phyloP scores from a whole-genome alignment of 2,888 invertebrate species.

The Mystacides longicornis region DNA sequence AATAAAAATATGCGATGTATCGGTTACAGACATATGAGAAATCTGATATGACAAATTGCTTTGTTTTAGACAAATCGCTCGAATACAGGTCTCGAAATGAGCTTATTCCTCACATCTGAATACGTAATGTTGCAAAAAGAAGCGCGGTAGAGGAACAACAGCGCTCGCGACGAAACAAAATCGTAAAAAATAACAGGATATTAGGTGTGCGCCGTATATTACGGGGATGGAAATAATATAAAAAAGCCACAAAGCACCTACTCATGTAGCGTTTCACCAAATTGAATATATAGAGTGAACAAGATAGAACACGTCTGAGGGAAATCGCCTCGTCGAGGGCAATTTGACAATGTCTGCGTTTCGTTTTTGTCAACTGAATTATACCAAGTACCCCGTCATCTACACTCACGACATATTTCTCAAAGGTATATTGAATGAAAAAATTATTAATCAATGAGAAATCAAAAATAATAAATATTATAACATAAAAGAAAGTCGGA shows the following conservation, averaged over 20 bases:
- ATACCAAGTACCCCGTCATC: too few relatives aligned
- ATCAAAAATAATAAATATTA: too few relatives aligned
- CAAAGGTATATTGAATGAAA: too few relatives aligned
- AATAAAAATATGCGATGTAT: too few relatives aligned
- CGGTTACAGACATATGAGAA: too few relatives aligned
- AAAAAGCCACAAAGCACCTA: neutral
- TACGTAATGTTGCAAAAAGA: neutral
- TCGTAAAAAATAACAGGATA: neutral
- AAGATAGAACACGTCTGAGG: neutral
- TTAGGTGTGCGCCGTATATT: neutral
- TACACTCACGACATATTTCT: too few relatives aligned
- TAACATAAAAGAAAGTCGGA: too few relatives aligned
- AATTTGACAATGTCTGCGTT: constrained; percentile 1
- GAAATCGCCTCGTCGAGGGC: neutral
- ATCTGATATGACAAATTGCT: neutral
- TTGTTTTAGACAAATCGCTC: neutral
- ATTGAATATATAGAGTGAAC: neutral
- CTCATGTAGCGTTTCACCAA: too few relatives aligned
- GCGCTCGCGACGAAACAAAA: neutral
- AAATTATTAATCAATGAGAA: too few relatives aligned
- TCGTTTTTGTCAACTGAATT: too few relatives aligned
- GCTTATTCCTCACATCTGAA: neutral
- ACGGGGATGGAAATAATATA: neutral
- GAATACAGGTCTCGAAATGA: neutral
- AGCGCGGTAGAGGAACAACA: neutral